Evolutionary conservation across 2,888 invertebrate species (phyloP).

Genomic region (Galerucella nymphaeae): DNA sequence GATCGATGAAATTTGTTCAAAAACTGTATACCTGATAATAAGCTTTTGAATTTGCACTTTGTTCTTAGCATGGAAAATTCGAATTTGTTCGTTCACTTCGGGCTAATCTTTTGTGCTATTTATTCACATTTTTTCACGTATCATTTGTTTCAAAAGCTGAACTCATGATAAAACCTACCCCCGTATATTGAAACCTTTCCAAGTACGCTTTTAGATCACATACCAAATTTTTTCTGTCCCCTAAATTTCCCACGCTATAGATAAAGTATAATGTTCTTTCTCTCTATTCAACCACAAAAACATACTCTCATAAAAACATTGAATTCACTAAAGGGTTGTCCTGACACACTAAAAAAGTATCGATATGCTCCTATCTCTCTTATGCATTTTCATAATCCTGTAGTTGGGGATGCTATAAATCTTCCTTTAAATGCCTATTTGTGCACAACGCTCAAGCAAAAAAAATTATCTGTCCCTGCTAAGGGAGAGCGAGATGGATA

Average conservation of each 20-base stretch:
- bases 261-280: background rate
- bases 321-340: slow-evolving; percentile 12
- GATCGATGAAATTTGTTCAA: too few relatives aligned
- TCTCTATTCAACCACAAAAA: background rate
- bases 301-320: background rate
- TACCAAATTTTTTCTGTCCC: background rate
- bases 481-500: slow-evolving; percentile 12
- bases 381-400: slow-evolving; percentile 28
- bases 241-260: background rate
- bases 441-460: slow-evolving; percentile 28
- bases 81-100: too few relatives aligned
- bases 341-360: background rate
- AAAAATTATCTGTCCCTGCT: slow-evolving; percentile 21
- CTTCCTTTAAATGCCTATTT: slow-evolving; percentile 29
- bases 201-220: background rate
- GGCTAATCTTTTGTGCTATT: too few relatives aligned
- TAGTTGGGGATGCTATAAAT: slow-evolving; percentile 25
- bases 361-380: slow-evolving; percentile 15
- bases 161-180: background rate
- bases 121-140: too few relatives aligned
- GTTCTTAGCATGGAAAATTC: too few relatives aligned
- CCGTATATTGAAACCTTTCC: background rate
- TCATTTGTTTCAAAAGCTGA: too few relatives aligned
- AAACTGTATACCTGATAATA: too few relatives aligned
- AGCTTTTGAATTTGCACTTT: too few relatives aligned